phyloP scores from a whole-genome alignment of 2,888 invertebrate genomes.

The Caenorhabditis sulstoni region DNA sequence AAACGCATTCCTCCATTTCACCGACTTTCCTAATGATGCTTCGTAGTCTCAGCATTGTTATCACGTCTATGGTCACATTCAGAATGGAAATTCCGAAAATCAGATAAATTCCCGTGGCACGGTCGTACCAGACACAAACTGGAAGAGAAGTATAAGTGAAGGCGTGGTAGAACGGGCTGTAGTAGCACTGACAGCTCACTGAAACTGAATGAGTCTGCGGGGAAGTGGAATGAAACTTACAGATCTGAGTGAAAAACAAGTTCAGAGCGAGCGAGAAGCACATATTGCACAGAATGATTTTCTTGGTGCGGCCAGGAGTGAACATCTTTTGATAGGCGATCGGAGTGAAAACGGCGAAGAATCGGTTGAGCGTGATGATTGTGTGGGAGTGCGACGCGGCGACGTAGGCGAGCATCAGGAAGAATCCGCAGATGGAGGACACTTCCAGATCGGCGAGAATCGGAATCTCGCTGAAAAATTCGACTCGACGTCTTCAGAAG shows the following conservation, averaged over 20 bases:
- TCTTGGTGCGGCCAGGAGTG: background rate
- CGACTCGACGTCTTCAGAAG: background rate
- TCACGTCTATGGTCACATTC: background rate
- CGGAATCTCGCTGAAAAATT: conserved; percentile 15
- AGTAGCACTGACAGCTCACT: background rate
- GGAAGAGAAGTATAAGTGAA: background rate
- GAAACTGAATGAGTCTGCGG: background rate
- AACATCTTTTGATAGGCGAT: conserved; percentile 20
- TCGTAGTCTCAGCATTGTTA: background rate
- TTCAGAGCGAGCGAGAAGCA: background rate
- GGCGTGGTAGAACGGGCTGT: background rate
- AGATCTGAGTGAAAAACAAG: background rate
- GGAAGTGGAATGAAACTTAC: background rate
- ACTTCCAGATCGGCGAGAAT: background rate
- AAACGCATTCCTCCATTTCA: too few relatives aligned
- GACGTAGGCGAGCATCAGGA: conserved; percentile 24
- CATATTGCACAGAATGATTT: background rate
- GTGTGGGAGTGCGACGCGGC: conserved; percentile 10
- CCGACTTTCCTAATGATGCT: too few relatives aligned
- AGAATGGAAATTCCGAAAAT: background rate
- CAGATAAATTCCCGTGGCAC: background rate
- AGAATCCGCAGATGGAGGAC: conserved; percentile 16
- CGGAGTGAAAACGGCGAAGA: conserved; percentile 22
- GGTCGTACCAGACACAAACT: background rate
- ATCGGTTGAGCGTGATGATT: conserved; percentile 26